These are phyloP conservation scores for Odobenus rosmarus DNA, from an alignment of 2,113 vertebrate species.

Conservation along the genomic window DNA sequence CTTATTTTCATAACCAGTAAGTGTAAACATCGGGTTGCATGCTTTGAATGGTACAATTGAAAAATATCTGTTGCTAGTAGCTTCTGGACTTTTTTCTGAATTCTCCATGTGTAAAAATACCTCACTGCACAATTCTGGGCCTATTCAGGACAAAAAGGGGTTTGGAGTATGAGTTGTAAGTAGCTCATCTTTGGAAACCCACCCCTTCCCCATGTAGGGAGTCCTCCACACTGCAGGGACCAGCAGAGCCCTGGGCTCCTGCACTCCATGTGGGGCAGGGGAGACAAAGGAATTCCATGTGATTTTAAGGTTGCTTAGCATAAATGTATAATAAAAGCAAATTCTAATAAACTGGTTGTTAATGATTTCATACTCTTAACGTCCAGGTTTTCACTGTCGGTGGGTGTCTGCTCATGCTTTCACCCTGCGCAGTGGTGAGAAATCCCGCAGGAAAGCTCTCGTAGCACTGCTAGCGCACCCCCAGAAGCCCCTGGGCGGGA, in stretches of 20 bases:
- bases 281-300: neutral
- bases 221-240: rapidly evolving
- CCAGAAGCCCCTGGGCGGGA: constrained; percentile 23
- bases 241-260: neutral
- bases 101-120: neutral
- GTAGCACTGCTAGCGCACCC: constrained; percentile 59
- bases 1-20: neutral
- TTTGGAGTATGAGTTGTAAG: neutral
- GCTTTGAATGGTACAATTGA: neutral
- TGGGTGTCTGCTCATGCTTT: neutral
- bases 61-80: neutral
- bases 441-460: neutral
- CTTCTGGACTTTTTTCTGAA: neutral
- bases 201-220: neutral
- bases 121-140: neutral
- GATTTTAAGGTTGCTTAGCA: neutral
- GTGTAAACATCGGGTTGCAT: neutral
- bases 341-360: neutral
- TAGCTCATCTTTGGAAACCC: rapidly evolving
- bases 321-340: constrained; percentile 44
- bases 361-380: neutral
- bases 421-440: neutral
- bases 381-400: neutral
- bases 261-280: neutral
- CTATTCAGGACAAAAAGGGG: neutral